These are phyloP conservation scores for Passer domesticus DNA, from an alignment of 2,113 vertebrate genomes.

Conservation along the genomic window DNA sequence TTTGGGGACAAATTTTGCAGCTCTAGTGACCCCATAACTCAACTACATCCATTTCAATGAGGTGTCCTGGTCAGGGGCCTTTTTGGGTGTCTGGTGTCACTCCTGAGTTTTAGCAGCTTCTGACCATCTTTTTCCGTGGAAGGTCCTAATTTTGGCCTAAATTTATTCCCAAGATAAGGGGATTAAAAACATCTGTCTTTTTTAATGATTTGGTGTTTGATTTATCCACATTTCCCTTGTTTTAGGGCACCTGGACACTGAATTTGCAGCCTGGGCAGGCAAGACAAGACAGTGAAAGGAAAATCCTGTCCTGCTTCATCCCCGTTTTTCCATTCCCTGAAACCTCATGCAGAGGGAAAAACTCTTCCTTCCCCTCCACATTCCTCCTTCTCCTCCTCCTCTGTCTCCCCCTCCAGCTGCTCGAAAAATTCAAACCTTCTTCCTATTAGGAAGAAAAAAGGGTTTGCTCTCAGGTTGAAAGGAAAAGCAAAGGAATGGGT, in stretches of 20 bases:
- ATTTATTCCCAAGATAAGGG: background rate
- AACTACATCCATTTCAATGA: background rate
- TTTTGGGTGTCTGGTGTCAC: background rate
- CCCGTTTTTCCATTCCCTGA: background rate
- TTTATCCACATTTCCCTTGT: background rate
- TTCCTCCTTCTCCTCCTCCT: background rate
- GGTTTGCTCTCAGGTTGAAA: conserved; percentile 32
- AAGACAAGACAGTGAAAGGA: background rate
- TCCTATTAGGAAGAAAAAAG: conserved; percentile 58
- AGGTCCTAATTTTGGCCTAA: background rate
- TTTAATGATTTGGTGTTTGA: background rate
- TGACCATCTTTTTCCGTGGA: background rate
- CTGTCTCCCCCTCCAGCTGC: background rate
- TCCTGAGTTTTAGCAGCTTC: background rate
- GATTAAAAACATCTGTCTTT: background rate
- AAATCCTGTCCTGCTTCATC: background rate
- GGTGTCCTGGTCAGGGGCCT: rapidly evolving
- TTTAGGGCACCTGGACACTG: background rate
- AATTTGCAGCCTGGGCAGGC: background rate
- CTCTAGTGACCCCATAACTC: background rate
- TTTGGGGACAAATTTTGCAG: background rate
- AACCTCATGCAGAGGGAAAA: background rate
- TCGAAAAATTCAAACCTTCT: conserved; percentile 50
- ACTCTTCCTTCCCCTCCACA: background rate
- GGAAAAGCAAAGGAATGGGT: background rate